Base-by-base conservation (phyloP, 2,797 vertebrate species). In the Podarcis lilfordi region DNA sequence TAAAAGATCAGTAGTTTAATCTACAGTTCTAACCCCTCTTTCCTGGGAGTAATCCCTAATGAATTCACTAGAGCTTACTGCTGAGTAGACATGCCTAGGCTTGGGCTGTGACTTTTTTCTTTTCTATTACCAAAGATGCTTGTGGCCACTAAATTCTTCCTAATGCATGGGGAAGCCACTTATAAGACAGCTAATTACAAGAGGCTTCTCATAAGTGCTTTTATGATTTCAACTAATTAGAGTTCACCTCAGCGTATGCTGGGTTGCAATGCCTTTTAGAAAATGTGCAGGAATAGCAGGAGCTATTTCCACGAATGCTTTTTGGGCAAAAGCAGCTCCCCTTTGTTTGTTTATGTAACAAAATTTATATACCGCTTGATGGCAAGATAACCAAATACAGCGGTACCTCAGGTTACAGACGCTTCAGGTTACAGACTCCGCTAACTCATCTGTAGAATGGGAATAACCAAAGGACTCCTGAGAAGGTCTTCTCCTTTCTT, bases 221-320 rank as follows among this genome's bases (percentile, higher is more conserved):
- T 93, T 96, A 93, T 96, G 93, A 96, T 96, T 93, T 91, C 91
- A 96, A 95, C 96, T 97, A 97, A 97, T 97, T 96, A 95, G 95
- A 93, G 93, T 93, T 94, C 92, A 96, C 93, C 94, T 96, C 91
- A 8, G 79, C 95, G 89, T 86, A 95, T 95, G 92, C 91, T 84
- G 79, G 93, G 95, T 91, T 94, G 92, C 94, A 94, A 94, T 71
- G 85, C 5, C 2, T 89, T 91, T 79, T 76, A 61, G 72, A 82
- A 90, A 55, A 93, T 69, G 5, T 80, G 76, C 85, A 89, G 89
- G 80, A 85, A 87, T 87, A 92, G 94, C 83, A 90, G 93, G 95
- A 93, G 89, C 91, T 43, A 43, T 80, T 90, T 82, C 86, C 89
- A 89, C 90, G 94, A 85, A 94, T 86, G 91, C 85, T 91, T 92